Conservation (phyloP, 2,113 vertebrate species). For the Ptilonorhynchus violaceus region DNA sequence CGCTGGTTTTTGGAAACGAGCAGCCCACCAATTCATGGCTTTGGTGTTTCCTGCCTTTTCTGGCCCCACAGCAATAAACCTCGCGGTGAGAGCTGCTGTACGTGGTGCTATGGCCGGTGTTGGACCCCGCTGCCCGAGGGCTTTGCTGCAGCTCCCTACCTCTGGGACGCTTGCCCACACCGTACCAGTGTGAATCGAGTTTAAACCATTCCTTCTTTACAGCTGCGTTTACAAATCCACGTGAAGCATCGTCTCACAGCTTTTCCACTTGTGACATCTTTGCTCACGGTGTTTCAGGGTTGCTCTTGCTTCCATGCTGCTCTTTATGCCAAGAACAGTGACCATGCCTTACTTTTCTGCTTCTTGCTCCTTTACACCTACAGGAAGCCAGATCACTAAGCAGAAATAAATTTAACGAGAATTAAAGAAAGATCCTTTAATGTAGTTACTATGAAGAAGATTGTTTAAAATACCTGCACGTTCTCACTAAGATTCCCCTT, state of each 20-base stretch:
- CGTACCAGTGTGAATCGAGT: accelerated
- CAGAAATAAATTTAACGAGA: not conserved
- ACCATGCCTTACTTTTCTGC: not conserved
- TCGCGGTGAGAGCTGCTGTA: not conserved
- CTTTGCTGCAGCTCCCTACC: not conserved
- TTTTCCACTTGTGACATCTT: not conserved
- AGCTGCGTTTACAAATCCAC: not conserved
- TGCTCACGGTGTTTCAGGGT: not conserved
- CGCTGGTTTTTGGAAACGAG: not conserved
- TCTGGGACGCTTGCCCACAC: not conserved
- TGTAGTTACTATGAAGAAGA: not conserved
- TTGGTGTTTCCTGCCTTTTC: not conserved
- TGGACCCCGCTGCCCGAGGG: not conserved
- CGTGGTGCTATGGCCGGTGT: not conserved
- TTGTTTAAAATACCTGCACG: not conserved
- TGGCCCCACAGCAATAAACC: not conserved
- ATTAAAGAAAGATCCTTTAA: not conserved
- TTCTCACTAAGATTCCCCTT: not conserved
- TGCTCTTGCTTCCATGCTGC: not conserved
- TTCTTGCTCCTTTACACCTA: not conserved
- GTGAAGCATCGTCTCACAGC: not conserved
- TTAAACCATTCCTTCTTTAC: not conserved
- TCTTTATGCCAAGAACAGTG: not conserved
- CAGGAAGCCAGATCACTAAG: not conserved
- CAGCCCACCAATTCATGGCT: not conserved